Evolutionary conservation across 2,888 invertebrate species (phyloP).

Genomic region (Vesta saturnalis): DNA sequence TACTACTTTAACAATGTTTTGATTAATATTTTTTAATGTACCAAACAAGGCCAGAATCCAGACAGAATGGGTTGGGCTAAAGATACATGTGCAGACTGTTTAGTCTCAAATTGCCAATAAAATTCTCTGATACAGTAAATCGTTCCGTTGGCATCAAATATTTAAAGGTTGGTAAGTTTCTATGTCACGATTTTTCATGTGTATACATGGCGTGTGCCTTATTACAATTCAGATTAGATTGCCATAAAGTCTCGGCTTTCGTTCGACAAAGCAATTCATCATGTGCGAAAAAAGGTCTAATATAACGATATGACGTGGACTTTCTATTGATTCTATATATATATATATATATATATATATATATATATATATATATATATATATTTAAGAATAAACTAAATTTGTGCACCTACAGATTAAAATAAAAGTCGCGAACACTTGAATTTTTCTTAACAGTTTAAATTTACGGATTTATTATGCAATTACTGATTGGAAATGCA

Average conservation of each 20-base stretch:
- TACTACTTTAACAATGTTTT: not conserved
- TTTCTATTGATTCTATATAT: not conserved
- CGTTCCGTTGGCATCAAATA: not conserved
- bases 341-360: not conserved
- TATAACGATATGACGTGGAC: not conserved
- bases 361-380: no score
- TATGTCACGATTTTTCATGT: not conserved
- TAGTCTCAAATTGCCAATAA: slow-evolving; percentile 6
- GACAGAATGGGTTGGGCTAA: slow-evolving; percentile 47
- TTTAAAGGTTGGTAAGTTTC: no score
- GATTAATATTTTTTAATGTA: slow-evolving; percentile 3
- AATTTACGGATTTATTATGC: no score
- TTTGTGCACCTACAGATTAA: no score
- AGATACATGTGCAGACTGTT: slow-evolving; percentile 26
- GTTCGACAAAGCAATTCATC: not conserved
- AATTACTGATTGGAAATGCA: not conserved
- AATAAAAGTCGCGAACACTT: no score
- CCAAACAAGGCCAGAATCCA: slow-evolving; percentile 45
- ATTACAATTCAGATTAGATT: not conserved
- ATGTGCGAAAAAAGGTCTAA: not conserved
- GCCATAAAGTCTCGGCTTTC: not conserved
- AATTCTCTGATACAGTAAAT: not conserved
- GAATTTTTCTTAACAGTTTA: no score
- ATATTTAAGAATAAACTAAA: no score
- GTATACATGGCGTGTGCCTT: no score